These are phyloP conservation scores for Synergus itoensis DNA, from an alignment of 2,888 invertebrate species.

Conservation along the genomic window DNA sequence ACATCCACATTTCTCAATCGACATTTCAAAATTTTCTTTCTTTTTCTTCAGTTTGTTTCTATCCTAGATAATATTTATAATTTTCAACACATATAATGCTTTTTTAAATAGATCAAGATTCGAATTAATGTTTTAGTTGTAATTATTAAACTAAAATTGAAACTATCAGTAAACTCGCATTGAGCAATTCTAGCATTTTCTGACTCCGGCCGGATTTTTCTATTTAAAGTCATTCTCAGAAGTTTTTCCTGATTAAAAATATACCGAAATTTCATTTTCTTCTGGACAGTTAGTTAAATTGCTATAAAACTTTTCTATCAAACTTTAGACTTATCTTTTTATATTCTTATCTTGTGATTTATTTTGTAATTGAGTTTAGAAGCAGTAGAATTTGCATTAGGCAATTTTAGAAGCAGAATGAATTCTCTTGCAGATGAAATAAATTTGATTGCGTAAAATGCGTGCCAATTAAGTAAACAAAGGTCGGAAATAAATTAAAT, in stretches of 20 bases:
- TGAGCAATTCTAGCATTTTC: background rate
- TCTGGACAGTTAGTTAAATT: no score
- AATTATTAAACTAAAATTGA: no score
- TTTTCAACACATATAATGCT: no score
- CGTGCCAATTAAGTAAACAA: background rate
- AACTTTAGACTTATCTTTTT: no score
- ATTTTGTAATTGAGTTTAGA: no score
- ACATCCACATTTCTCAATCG: background rate
- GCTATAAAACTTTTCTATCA: no score
- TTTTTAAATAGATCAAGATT: no score
- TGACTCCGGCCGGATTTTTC: background rate
- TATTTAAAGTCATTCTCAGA: background rate
- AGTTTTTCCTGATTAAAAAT: no score
- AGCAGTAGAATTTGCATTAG: background rate
- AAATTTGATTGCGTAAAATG: slow-evolving; percentile 24
- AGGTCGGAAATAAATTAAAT: slow-evolving; percentile 27
- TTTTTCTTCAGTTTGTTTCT: background rate
- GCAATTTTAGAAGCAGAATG: background rate
- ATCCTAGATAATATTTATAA: background rate
- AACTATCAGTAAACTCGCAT: no score
- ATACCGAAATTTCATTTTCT: background rate
- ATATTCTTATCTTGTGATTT: no score
- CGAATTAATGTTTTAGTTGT: no score
- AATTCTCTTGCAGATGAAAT: background rate
- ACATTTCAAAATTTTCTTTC: background rate